Conservation (phyloP, 2,888 invertebrate species). For the Acleris cristana region DNA sequence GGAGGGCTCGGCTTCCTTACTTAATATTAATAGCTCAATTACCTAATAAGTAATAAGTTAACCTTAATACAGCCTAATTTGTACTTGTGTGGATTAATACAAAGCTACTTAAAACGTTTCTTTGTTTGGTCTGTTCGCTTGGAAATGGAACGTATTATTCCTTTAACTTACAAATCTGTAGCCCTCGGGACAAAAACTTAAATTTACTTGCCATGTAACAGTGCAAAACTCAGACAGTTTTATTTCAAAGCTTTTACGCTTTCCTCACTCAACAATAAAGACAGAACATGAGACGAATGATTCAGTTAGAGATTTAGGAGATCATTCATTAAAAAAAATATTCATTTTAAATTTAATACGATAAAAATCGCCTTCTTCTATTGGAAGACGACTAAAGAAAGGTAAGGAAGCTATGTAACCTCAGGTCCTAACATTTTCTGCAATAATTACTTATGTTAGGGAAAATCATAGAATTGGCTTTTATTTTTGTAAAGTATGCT, state of each 20-base stretch:
- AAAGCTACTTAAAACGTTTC: not conserved
- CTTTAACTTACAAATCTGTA: not conserved
- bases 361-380: too few species aligned
- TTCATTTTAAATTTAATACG: too few species aligned
- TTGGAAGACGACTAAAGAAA: too few species aligned
- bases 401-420: too few species aligned
- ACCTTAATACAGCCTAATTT: constrained; percentile 1
- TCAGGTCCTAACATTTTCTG: too few species aligned
- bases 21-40: constrained; percentile 23
- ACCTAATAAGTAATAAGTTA: constrained; percentile 7
- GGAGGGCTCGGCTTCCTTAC: constrained; percentile 9
- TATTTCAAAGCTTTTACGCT: not conserved
- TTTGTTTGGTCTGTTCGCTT: not conserved
- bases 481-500: too few species aligned
- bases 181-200: not conserved
- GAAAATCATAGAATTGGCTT: too few species aligned
- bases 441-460: too few species aligned
- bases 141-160: not conserved
- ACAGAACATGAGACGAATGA: not conserved
- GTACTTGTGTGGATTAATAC: not conserved
- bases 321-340: too few species aligned
- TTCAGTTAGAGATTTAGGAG: not conserved
- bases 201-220: constrained; percentile 4
- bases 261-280: not conserved
- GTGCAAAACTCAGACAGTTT: not conserved